Conservation (phyloP, 1,140 invertebrate genomes). For the Drosophila kikkawai region DNA sequence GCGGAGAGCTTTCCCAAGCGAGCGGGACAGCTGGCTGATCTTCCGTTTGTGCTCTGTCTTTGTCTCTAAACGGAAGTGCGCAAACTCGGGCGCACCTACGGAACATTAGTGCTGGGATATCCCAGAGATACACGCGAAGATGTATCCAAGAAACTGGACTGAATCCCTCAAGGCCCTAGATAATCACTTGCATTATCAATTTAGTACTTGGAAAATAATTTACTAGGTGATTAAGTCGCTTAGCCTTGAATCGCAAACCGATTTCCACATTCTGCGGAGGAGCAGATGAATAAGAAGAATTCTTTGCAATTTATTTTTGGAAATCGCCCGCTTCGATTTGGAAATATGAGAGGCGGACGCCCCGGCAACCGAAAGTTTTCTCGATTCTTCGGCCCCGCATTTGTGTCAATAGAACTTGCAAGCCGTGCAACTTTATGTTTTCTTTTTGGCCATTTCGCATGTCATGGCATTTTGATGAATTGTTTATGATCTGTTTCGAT, state of each 20-base stretch:
- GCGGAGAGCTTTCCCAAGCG: slow-evolving; percentile 40
- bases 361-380: slow-evolving; percentile 29
- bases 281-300: slow-evolving; percentile 18
- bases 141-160: not conserved
- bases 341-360: slow-evolving; percentile 69
- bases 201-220: not conserved
- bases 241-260: slow-evolving; percentile 59
- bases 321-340: slow-evolving; percentile 70
- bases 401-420: slow-evolving; percentile 83
- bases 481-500: slow-evolving; percentile 70
- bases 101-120: slow-evolving; percentile 2
- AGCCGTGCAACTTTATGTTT: slow-evolving; percentile 72
- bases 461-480: slow-evolving; percentile 82
- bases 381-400: slow-evolving; percentile 44
- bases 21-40: slow-evolving; percentile 58
- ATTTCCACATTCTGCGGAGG: slow-evolving; percentile 57
- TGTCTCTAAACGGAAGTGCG: slow-evolving; percentile 51
- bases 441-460: slow-evolving; percentile 53
- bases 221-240: not conserved
- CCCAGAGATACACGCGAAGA: slow-evolving; percentile 1
- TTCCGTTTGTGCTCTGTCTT: slow-evolving; percentile 15
- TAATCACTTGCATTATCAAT: slow-evolving; percentile 1
- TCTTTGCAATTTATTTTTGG: slow-evolving; percentile 76
- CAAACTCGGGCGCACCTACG: slow-evolving; percentile 64
- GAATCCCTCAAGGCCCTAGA: not conserved